Evolutionary conservation across 2,888 invertebrate species (phyloP), one percentile per base, ranked within the genome.

Genomic region (Tupiocoris notatus): DNA sequence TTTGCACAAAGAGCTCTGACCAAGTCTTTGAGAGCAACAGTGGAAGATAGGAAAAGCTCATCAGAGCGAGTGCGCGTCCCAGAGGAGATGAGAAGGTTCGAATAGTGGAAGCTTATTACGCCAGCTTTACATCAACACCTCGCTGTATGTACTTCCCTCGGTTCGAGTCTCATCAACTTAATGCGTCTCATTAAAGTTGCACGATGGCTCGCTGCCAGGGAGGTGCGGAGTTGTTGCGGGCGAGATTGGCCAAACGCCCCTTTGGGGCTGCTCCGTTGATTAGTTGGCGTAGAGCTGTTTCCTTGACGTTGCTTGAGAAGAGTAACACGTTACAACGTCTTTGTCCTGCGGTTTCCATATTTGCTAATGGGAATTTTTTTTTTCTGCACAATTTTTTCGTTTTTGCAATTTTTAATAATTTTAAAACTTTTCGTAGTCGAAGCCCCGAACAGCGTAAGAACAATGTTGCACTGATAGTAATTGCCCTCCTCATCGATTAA

Each of bases 121-220:
- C 25, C 39, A 39, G 39, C 39, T 9, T 65, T 65, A 65, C 65
- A 65, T 65, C 65, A 65, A 65, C 65, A 65, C 65, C 65, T 65
- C 39, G 65, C 25, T 25, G 25, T 65, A 65, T 65, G 23, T 65
- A 65, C 65, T 39, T 39, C 6, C 17, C 65, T 39, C 65, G 65
- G 65, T 65, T 65, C 17, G 39, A 39, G 17, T 25, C 39, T 65
- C 65, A 65, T 65, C 25, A 65, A 39, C 25, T 65, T 65, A 65
- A 65, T 65, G 65, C 39, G 39, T 65, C 65, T 39, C 39, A 39
- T 39, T 39, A 39, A 39, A 39, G 39, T 39, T 39, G 39, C 39
- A 39, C 39, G 39, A 7, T 12, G 39, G n/a, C n/a, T n/a, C n/a
- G n/a, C n/a, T n/a, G n/a, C n/a, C 6, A 39, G 3, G 39, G 39